phyloP scores from a whole-genome alignment of 1,140 invertebrate species.

The Eriocheir sinensis region DNA sequence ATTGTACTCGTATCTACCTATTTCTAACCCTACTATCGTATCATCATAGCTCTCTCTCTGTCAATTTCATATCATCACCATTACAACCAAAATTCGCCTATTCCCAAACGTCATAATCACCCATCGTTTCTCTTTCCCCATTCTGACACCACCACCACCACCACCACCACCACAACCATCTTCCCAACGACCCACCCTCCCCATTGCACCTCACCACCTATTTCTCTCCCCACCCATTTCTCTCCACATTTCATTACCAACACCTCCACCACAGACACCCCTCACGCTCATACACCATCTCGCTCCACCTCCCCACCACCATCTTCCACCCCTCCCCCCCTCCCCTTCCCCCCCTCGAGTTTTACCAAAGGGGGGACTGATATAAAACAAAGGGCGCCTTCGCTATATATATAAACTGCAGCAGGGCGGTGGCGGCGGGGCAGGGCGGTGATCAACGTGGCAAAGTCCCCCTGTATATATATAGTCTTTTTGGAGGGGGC shows the following conservation, averaged over 20 bases:
- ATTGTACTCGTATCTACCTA: no score
- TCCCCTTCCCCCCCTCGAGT: neutral
- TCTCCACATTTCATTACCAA: neutral
- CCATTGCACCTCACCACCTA: no score
- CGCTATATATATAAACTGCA: slow-evolving; percentile 28
- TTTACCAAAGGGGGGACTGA: neutral
- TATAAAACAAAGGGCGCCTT: neutral
- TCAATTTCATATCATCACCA: no score
- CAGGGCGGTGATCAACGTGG: neutral
- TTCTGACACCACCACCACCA: no score
- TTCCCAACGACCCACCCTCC: no score
- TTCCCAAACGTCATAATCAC: no score
- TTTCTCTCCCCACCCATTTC: no score
- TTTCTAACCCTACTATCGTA: no score
- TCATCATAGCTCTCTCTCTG: no score
- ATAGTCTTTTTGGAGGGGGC: neutral
- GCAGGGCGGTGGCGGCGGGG: neutral
- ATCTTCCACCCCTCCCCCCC: neutral
- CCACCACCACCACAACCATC: no score
- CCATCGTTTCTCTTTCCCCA: no score
- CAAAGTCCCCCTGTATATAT: neutral
- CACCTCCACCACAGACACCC: neutral
- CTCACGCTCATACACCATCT: neutral
- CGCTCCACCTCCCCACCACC: neutral
- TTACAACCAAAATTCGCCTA: no score